Percentiles rank a stretch among this genome's conserved stretches.
Evolutionary conservation across 2,113 vertebrate genomes (phyloP).

Genomic region (Balaenoptera acutorostrata): DNA sequence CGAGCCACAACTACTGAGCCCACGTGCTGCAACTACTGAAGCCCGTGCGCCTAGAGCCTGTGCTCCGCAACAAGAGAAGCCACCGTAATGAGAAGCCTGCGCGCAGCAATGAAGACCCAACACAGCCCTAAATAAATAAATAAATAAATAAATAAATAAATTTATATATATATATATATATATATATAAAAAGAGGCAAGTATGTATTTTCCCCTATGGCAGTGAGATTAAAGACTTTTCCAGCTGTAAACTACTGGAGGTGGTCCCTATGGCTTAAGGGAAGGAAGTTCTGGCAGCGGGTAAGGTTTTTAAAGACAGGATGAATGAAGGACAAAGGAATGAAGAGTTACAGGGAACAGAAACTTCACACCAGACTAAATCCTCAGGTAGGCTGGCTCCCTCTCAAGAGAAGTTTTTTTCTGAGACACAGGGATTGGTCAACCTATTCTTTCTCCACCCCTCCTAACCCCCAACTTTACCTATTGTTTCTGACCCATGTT

Average conservation of each 20-base stretch:
- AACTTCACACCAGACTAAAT: constrained; percentile 11
- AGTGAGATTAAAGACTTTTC: constrained; percentile 2
- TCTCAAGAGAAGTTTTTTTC: not conserved
- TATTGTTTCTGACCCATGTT: not conserved
- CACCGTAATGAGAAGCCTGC: too few relatives aligned
- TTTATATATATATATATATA: too few relatives aligned
- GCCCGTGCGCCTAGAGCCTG: too few relatives aligned
- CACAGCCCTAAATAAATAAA: too few relatives aligned
- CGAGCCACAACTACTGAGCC: too few relatives aligned
- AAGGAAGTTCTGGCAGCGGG: not conserved
- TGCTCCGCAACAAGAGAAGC: too few relatives aligned
- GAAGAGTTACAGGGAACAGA: not conserved
- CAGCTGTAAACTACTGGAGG: not conserved
- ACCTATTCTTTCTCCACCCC: not conserved
- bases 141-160: too few relatives aligned
- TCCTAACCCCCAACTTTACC: not conserved
- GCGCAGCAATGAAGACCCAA: too few relatives aligned
- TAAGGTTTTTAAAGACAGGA: not conserved
- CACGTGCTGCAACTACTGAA: too few relatives aligned
- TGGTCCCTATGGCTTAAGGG: not conserved
- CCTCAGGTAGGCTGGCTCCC: not conserved
- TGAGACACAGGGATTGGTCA: not conserved
- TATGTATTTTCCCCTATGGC: not conserved
- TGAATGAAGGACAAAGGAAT: not conserved
- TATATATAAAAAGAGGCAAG: not conserved